Evolutionary conservation across 2,113 vertebrate genomes (phyloP).

Genomic region (Corythornis vintsioides): DNA sequence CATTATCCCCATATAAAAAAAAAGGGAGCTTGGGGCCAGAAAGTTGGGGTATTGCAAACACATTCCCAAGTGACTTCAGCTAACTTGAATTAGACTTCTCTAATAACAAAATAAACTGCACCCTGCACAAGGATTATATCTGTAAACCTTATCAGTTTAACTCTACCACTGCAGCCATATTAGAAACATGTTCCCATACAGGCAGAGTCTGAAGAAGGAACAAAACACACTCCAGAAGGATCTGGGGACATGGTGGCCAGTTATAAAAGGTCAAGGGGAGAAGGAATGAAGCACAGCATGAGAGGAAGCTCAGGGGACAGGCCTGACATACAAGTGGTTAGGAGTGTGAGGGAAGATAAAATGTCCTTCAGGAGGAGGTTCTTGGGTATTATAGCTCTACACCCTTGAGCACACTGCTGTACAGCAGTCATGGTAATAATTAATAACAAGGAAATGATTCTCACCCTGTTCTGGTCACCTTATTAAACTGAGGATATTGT

Average conservation of each 20-base stretch:
- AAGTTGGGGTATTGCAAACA: neutral
- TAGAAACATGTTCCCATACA: neutral
- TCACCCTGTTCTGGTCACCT: conserved; percentile 69
- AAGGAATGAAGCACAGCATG: conserved; percentile 34
- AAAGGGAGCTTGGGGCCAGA: neutral
- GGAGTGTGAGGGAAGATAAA: conserved; percentile 41
- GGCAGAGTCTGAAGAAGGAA: neutral
- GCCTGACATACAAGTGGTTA: conserved; percentile 3
- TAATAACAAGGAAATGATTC: conserved; percentile 74
- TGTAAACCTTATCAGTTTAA: neutral
- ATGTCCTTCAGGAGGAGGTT: conserved; percentile 59
- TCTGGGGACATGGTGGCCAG: neutral
- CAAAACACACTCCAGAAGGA: neutral
- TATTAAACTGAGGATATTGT: conserved; percentile 73
- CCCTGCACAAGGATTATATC: neutral
- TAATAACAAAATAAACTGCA: neutral
- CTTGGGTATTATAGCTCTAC: conserved; percentile 52
- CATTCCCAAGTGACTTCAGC: neutral
- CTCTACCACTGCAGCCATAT: neutral
- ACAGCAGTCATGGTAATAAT: conserved; percentile 67
- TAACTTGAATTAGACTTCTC: neutral
- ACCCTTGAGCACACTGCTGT: conserved; percentile 63
- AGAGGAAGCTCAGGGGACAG: neutral
- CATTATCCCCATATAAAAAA: neutral
- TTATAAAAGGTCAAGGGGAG: neutral